phyloP scores from a whole-genome alignment of 2,888 invertebrate species.

The Podabrus alpinus region DNA sequence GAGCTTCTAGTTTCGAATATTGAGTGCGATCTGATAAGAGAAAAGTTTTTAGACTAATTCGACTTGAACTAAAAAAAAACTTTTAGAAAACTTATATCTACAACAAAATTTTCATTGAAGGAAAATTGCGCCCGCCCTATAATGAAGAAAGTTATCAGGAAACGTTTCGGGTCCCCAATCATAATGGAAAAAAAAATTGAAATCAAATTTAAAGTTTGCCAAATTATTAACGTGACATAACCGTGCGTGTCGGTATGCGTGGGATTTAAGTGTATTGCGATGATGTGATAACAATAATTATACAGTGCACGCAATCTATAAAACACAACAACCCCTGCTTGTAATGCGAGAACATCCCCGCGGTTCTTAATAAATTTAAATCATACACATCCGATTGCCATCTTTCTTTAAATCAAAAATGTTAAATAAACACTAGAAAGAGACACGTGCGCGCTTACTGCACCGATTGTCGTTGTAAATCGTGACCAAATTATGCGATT shows the following conservation, averaged over 20 bases:
- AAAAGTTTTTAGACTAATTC: slow-evolving; percentile 4
- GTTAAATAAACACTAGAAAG: neutral
- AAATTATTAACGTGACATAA: neutral
- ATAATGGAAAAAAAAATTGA: slow-evolving; percentile 1
- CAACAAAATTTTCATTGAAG: neutral
- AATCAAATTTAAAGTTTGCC: neutral
- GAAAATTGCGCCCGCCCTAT: neutral
- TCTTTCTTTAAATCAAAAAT: neutral
- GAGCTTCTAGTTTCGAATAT: slow-evolving; percentile 1
- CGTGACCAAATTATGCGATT: neutral
- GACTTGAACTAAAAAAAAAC: neutral
- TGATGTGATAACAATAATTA: slow-evolving; percentile 34
- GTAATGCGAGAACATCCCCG: slow-evolving; percentile 24
- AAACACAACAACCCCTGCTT: slow-evolving; percentile 22
- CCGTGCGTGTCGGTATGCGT: slow-evolving; percentile 14
- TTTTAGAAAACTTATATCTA: neutral
- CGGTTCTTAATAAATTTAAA: slow-evolving; percentile 7
- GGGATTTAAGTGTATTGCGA: slow-evolving; percentile 31
- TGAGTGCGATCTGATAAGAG: slow-evolving; percentile 1
- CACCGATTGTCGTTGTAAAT: neutral
- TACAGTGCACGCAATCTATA: slow-evolving; percentile 29
- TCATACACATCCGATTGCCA: neutral
- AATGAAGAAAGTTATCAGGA: neutral
- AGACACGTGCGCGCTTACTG: neutral
- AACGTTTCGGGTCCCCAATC: neutral